phyloP scores from a whole-genome alignment of 2,797 vertebrate species.

The Mastacembelus armatus region DNA sequence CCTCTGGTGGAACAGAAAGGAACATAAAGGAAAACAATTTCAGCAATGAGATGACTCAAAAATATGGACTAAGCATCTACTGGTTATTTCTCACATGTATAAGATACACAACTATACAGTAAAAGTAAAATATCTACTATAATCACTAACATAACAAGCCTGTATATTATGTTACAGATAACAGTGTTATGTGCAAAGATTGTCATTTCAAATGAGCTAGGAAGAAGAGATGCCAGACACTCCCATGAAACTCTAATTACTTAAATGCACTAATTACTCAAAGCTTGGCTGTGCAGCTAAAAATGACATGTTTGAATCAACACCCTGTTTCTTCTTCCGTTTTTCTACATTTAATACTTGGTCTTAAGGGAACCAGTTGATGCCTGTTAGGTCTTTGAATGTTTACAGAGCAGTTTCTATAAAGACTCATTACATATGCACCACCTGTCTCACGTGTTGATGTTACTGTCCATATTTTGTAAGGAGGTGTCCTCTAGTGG shows the following conservation, averaged over 20 bases:
- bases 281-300: background rate
- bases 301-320: no score
- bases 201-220: background rate
- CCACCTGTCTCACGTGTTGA: conserved; percentile 12
- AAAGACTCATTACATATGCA: conserved; percentile 27
- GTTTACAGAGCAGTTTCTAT: conserved; percentile 24
- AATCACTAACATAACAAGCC: background rate
- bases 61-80: no score
- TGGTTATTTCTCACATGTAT: no score
- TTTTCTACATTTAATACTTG: background rate
- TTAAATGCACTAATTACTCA: background rate
- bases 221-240: background rate
- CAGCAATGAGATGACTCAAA: background rate
- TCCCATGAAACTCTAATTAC: background rate
- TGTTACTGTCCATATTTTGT: conserved; percentile 5
- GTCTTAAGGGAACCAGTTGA: background rate
- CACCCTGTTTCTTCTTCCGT: background rate
- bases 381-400: background rate
- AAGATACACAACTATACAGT: no score
- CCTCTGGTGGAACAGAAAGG: conserved; percentile 68
- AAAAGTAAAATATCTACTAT: no score
- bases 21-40: background rate
- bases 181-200: no score
- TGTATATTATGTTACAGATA: no score
- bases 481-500: conserved; percentile 58